Base-by-base conservation (phyloP, 1,140 invertebrate species). In the Aphelinus atriplicis region DNA sequence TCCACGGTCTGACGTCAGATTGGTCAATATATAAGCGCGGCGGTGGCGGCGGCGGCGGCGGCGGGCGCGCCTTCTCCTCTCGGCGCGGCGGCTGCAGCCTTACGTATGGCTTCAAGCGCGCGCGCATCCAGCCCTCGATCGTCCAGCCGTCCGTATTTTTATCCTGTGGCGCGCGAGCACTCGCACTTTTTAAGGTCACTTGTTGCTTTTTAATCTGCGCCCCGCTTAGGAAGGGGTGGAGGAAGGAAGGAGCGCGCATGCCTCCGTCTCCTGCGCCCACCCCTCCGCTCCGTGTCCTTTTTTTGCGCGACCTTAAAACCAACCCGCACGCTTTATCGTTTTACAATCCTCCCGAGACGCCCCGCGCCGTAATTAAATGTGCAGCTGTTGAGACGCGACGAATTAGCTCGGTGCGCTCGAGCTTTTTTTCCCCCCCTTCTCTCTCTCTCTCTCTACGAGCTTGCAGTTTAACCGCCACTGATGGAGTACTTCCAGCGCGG, bases 191-290 rank as follows among this genome's bases (percentile, higher is more conserved):
- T 87, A 84, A 86, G 82, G 83, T 86, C 86, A 87, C 85, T 87
- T 87, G 85, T 88, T 87, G 85, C 87, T 86, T 84, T 86, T 86
- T 87, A 86, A 86, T 84, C 83, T 83, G 79, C 76, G 77, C 64
- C 45, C 9, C 50, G n/a, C 5, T 43, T 45, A 3, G 64, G 7
- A 57, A n/a, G 62, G 7, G 55, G 43, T 42, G 42, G 51, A 46
- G 45, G 75, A 69, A 61, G 62, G 75, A 64, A 70, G 72, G 69
- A 76, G 74, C 69, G 63, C 55, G 65, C 60, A 60, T 56, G 67
- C 58, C 71, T 56, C 72, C 51, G 64, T 64, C 7, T 60, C 53
- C 64, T 7, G 53, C 55, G 26, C 7, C 43, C 10, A 10, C 26
- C 61, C 10, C 2, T 48, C 2, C n/a, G 55, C 26, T 70, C 58